Percentiles rank a stretch among this genome's conserved stretches.
Evolutionary conservation across 2,888 invertebrate genomes (phyloP).

Genomic region (Hirtodrosophila histrioides): DNA sequence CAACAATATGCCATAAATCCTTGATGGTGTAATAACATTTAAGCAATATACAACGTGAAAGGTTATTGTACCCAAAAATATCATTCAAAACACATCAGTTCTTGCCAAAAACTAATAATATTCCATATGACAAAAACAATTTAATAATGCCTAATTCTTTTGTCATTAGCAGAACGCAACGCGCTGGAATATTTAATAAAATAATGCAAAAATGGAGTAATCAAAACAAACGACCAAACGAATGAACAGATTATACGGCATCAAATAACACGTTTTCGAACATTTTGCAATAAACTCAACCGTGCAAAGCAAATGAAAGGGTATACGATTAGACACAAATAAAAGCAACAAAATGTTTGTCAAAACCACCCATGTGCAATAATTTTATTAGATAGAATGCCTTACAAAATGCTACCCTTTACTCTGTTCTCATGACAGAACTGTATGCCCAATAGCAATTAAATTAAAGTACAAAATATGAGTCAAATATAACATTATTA

Average conservation of each 20-base stretch:
- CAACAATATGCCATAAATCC: constrained; percentile 31
- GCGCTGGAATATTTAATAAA: constrained; percentile 27
- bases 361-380: no score
- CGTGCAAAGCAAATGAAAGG: no score
- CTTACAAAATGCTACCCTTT: no score
- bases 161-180: constrained; percentile 14
- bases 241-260: not conserved
- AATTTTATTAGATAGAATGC: no score
- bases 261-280: constrained; percentile 12
- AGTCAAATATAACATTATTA: no score
- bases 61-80: constrained; percentile 44
- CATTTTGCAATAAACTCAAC: no score
- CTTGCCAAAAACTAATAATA: constrained; percentile 26
- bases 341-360: not conserved
- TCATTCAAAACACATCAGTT: constrained; percentile 36
- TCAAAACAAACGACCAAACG: constrained; percentile 6
- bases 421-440: no score
- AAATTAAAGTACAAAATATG: no score
- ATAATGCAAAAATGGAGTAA: constrained; percentile 40
- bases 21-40: constrained; percentile 39
- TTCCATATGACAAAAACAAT: constrained; percentile 23
- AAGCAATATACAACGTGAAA: constrained; percentile 13
- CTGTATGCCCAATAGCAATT: no score
- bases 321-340: no score
- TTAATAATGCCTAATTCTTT: constrained; percentile 10